phyloP scores from a whole-genome alignment of 2,797 vertebrate genomes.

The Coregonus suidteri region DNA sequence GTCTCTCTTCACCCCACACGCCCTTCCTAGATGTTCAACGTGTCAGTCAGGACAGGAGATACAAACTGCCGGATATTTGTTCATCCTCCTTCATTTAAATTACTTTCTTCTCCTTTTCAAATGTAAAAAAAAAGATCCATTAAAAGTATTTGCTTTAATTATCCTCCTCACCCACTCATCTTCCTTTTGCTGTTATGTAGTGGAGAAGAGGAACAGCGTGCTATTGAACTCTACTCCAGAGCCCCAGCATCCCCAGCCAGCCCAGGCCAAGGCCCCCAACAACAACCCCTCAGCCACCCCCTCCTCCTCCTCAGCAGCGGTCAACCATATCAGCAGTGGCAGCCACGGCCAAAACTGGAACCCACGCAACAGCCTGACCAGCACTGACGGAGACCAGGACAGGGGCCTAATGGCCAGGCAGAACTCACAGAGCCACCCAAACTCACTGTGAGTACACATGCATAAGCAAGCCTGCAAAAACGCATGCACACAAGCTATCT shows the following conservation, averaged over 20 bases:
- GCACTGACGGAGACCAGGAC: slow-evolving; percentile 86
- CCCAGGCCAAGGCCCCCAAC: slow-evolving; percentile 38
- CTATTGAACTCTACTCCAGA: slow-evolving; percentile 80
- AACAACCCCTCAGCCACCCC: slow-evolving; percentile 38
- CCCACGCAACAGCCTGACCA: slow-evolving; percentile 81
- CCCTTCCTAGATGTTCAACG: neutral
- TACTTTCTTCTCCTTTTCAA: too few species aligned
- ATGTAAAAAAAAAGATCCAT: too few species aligned
- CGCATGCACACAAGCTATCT: neutral
- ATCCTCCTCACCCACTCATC: too few species aligned
- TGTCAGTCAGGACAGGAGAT: neutral
- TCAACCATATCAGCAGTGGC: slow-evolving; percentile 80
- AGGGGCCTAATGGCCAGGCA: slow-evolving; percentile 74
- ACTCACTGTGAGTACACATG: slow-evolving; percentile 85
- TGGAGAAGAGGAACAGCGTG: slow-evolving; percentile 88
- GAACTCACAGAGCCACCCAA: slow-evolving; percentile 75
- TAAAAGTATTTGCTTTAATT: too few species aligned
- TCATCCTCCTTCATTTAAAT: too few species aligned
- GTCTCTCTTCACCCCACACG: neutral
- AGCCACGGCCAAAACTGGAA: slow-evolving; percentile 72
- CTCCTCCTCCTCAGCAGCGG: slow-evolving; percentile 58
- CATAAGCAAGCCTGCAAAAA: slow-evolving; percentile 1
- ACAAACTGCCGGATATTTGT: too few species aligned
- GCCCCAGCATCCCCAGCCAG: slow-evolving; percentile 18
- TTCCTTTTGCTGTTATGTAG: slow-evolving; percentile 45